Conservation (phyloP, 53 echinoderm and acorn worm genomes). For the Luidia sarsii region DNA sequence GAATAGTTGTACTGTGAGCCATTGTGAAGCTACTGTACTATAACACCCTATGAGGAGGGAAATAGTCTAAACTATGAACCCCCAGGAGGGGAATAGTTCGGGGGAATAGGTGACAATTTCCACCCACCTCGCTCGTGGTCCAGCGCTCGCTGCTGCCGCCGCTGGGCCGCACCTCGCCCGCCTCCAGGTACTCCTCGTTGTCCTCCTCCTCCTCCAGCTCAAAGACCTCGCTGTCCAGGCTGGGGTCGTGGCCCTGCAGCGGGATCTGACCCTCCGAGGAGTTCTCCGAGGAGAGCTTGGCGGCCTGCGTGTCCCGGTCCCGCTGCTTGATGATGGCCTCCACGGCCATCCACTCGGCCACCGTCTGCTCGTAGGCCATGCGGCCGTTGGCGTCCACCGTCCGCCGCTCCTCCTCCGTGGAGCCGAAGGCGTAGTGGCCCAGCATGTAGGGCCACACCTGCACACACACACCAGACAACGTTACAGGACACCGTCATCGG, state of each 20-base stretch:
- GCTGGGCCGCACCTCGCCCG: conserved; percentile 78
- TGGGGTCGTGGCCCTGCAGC: conserved; percentile 82
- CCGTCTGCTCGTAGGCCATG: conserved; percentile 86
- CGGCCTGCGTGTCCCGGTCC: conserved; percentile 89
- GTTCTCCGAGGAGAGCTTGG: conserved; percentile 95
- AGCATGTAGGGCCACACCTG: conserved; percentile 99
- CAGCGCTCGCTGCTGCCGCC: too few species aligned
- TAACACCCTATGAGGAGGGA: too few species aligned
- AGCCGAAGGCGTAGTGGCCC: conserved; percentile 90
- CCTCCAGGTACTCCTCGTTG: conserved; percentile 86
- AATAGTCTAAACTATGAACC: too few species aligned
- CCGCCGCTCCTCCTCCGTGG: conserved; percentile 71
- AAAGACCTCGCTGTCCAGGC: conserved; percentile 97
- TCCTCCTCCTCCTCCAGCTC: conserved; percentile 80
- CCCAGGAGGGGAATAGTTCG: too few species aligned
- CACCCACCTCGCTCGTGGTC: too few species aligned
- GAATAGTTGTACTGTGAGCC: too few species aligned
- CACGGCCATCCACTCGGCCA: conserved; percentile 99
- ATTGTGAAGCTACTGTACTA: too few species aligned
- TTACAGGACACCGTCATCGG: too few species aligned
- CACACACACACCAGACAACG: too few species aligned
- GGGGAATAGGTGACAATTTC: too few species aligned
- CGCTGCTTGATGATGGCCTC: conserved; percentile 96
- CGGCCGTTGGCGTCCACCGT: conserved; percentile 72
- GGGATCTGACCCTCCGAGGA: conserved; percentile 81